Evolutionary conservation across 2,888 invertebrate species (phyloP).

Genomic region (Sicus ferrugineus): DNA sequence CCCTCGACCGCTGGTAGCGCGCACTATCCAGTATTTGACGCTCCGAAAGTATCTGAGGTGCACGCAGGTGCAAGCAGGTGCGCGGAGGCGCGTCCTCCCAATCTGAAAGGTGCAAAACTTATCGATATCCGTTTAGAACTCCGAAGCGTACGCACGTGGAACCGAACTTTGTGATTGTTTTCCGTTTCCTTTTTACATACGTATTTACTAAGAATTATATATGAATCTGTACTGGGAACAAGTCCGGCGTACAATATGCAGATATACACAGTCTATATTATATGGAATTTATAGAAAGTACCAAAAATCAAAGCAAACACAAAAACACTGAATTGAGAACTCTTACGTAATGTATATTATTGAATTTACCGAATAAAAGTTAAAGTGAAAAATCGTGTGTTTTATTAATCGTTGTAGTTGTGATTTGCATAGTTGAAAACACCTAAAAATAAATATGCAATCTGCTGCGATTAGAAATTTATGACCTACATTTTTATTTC

Average conservation of each 20-base stretch:
- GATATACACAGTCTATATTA: conserved; percentile 31
- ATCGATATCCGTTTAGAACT: neutral
- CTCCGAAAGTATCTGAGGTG: no score
- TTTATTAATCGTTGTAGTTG: neutral
- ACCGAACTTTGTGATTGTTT: conserved; percentile 51
- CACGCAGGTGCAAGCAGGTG: no score
- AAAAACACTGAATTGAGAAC: conserved; percentile 21
- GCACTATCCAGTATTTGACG: no score
- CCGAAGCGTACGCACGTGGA: conserved; percentile 2
- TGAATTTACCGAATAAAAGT: conserved; percentile 32
- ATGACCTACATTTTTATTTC: no score
- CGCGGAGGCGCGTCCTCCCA: neutral
- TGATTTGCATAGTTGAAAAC: no score
- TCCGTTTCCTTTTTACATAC: conserved; percentile 39
- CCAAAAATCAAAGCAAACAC: conserved; percentile 16
- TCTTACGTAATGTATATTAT: conserved; percentile 38
- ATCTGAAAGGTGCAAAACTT: neutral
- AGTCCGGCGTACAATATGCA: conserved; percentile 30
- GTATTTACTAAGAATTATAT: conserved; percentile 21
- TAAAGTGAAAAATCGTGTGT: neutral
- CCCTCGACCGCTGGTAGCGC: no score
- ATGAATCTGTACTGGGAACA: neutral
- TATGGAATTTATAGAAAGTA: conserved; percentile 36
- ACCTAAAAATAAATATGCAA: no score
- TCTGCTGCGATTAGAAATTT: no score